Evolutionary conservation across 2,888 invertebrate genomes (phyloP).

Genomic region (Hydrotaea cyrtoneurina): DNA sequence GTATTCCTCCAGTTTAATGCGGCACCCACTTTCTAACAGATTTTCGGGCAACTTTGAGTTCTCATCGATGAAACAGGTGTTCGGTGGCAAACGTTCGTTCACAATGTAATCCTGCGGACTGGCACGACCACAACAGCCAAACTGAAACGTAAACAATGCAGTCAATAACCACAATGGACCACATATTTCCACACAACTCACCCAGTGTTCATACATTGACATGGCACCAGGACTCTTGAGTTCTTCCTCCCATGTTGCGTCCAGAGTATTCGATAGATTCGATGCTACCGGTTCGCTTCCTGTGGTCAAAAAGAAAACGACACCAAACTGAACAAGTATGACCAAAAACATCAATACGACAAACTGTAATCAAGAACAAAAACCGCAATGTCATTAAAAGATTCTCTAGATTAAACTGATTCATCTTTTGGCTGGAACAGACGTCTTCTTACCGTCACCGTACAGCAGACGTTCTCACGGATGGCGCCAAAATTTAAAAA

Average conservation of each 20-base stretch:
- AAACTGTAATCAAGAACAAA: conserved; percentile 69
- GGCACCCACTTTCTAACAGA: conserved; percentile 75
- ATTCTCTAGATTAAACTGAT: too few relatives aligned
- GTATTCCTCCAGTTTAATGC: conserved; percentile 74
- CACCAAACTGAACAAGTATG: conserved; percentile 71
- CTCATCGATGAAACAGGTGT: conserved; percentile 73
- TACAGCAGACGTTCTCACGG: conserved; percentile 92
- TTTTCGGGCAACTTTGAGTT: conserved; percentile 73
- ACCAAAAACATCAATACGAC: conserved; percentile 71
- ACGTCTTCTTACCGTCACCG: conserved; percentile 86
- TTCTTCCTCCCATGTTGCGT: conserved; percentile 81
- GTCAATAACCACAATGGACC: not conserved
- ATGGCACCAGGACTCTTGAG: conserved; percentile 74
- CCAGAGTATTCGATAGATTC: conserved; percentile 73
- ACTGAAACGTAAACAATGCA: conserved; percentile 65
- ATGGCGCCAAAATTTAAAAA: conserved; percentile 94
- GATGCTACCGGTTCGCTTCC: conserved; percentile 67
- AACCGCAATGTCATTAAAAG: not conserved
- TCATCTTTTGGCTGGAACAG: too few relatives aligned
- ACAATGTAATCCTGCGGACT: conserved; percentile 77
- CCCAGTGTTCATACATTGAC: conserved; percentile 77
- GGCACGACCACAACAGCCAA: conserved; percentile 77
- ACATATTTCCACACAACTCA: conserved; percentile 66
- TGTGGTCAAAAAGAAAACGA: conserved; percentile 67
- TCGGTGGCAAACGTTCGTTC: conserved; percentile 75